Evolutionary conservation across 2,113 vertebrate genomes (phyloP).

Genomic region (Sciurus niger): DNA sequence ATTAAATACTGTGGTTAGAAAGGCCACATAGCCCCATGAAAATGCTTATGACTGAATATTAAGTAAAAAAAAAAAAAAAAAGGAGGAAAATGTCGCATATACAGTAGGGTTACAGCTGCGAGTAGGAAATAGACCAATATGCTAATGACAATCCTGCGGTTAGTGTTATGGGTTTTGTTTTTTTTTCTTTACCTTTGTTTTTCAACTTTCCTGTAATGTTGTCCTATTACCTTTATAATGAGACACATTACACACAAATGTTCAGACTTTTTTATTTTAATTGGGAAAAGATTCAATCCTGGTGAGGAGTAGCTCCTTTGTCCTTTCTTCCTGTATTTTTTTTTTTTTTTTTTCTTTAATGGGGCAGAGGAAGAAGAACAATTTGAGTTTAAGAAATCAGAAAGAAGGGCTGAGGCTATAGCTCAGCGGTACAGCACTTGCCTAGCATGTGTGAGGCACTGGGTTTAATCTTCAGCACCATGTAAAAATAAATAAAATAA

Average conservation of each 20-base stretch:
- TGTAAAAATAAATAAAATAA: too few relatives aligned
- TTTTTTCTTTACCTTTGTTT: background rate
- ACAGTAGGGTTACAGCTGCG: background rate
- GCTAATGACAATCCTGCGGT: constrained; percentile 9
- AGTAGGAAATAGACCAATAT: background rate
- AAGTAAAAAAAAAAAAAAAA: background rate
- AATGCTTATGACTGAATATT: background rate
- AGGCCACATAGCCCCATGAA: background rate
- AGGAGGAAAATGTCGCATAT: background rate
- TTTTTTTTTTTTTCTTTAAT: constrained; percentile 22
- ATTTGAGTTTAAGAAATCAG: background rate
- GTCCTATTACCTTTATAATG: constrained; percentile 38
- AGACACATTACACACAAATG: constrained; percentile 1
- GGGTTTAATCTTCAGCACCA: too few relatives aligned
- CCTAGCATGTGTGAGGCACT: too few relatives aligned
- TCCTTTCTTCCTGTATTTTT: background rate
- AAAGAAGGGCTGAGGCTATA: background rate
- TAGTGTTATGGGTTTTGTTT: background rate
- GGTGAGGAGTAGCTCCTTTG: background rate
- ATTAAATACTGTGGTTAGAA: constrained; percentile 40
- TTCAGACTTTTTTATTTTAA: constrained; percentile 2
- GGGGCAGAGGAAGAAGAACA: background rate
- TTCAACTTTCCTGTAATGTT: constrained; percentile 28
- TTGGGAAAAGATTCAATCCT: background rate
- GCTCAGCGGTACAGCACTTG: too few relatives aligned